phyloP scores from a whole-genome alignment of 2,113 vertebrate genomes.

The Oryzias woworae region DNA sequence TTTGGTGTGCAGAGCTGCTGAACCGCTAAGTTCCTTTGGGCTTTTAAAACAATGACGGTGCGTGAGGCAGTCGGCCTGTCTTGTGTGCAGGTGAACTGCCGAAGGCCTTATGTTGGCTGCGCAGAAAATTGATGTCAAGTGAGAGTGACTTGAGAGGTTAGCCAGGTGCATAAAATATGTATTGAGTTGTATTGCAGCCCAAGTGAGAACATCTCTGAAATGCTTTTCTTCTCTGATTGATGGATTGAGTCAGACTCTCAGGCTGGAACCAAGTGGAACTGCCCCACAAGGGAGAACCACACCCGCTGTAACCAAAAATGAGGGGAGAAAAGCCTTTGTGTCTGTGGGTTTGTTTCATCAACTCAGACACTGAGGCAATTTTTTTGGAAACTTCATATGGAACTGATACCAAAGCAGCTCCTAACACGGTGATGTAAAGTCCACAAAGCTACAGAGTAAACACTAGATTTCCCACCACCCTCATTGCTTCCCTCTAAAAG shows the following conservation, averaged over 20 bases:
- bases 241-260: slow-evolving; percentile 51
- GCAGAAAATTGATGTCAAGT: slow-evolving; percentile 51
- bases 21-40: slow-evolving; percentile 49
- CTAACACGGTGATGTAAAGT: slow-evolving; percentile 43
- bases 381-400: slow-evolving; percentile 17
- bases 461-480: slow-evolving; percentile 68
- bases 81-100: slow-evolving; percentile 51
- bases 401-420: slow-evolving; percentile 19
- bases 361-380: not conserved
- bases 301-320: not conserved
- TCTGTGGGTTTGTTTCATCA: slow-evolving; percentile 17
- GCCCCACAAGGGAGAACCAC: slow-evolving; percentile 10
- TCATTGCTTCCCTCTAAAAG: slow-evolving; percentile 43
- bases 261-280: slow-evolving; percentile 39
- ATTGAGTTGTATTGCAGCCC: slow-evolving; percentile 42
- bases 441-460: slow-evolving; percentile 58
- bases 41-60: slow-evolving; percentile 30
- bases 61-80: slow-evolving; percentile 11
- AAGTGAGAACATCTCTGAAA: slow-evolving; percentile 25
- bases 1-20: slow-evolving; percentile 50
- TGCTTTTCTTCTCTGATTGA: slow-evolving; percentile 33
- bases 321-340: slow-evolving; percentile 25
- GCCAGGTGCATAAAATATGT: slow-evolving; percentile 54
- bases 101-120: slow-evolving; percentile 32
- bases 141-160: slow-evolving; percentile 49